Evolutionary conservation across 1,140 invertebrate species (phyloP), one percentile per base, ranked within the genome.

Genomic region (Sinella curviseta): DNA sequence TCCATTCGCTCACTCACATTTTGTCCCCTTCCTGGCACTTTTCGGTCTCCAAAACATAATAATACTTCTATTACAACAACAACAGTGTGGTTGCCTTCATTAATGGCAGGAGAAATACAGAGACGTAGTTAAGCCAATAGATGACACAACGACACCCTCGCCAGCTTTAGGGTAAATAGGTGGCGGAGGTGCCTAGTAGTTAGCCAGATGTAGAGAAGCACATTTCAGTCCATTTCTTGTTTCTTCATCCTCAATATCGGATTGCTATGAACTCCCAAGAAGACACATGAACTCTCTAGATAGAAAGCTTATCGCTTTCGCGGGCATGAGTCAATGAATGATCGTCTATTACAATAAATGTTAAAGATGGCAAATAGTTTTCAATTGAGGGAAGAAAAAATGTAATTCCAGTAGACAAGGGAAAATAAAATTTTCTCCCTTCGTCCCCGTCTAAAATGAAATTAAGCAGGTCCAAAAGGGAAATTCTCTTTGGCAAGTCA

Each of bases 381-480:
- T 70, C 65, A 70, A 70, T 70, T 24, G 8, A 70, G n/a, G n/a
- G n/a, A n/a, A n/a, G 65, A 24, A 70, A 70, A 70, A 70, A 70
- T 33, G 65, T 33, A 70, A 70, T 70, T 70, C 65, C 65, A 30
- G 31, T 8, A 30, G 28, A 65, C 14, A 70, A 33, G 55, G 55
- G n/a, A 60, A 60, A 14, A 24, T 60, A 60, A 8, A 60, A 60
- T 60, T 60, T 60, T 60, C 55, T 60, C 55, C 55, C 55, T 60
- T 70, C 24, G 16, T 16, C 57, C 26, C 57, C 24, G 16, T 26
- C 65, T 33, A 70, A 30, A 70, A 70, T 70, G 24, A 70, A 33
- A 70, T 70, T 70, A 70, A 70, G 65, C 26, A 70, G 24, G 12
- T 70, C 24, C 65, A 70, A 14, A n/a, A n/a, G n/a, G 24, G 24